A percentile compares a stretch with the other conserved stretches of the same genome.
Conservation (phyloP, 2,797 vertebrate genomes). For the Vultur gryphus region DNA sequence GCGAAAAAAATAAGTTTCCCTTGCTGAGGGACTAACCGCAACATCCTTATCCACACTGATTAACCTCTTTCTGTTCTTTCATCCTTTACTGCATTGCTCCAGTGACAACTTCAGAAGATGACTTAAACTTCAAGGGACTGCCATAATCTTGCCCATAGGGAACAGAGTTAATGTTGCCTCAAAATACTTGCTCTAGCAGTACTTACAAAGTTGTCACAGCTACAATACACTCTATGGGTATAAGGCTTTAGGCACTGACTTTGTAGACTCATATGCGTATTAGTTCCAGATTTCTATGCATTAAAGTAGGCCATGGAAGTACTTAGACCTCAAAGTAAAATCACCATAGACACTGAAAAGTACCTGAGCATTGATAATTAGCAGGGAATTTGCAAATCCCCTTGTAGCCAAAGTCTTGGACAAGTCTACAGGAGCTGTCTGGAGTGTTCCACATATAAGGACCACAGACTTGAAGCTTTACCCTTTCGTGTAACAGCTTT, state of each 20-base stretch:
- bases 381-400: background rate
- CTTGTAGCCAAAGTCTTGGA: background rate
- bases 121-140: background rate
- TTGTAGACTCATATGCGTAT: background rate
- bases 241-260: background rate
- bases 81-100: background rate
- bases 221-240: background rate
- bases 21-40: background rate
- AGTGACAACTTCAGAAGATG: background rate
- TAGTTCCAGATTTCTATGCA: background rate
- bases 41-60: background rate
- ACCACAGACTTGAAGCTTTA: background rate
- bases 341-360: background rate
- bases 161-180: background rate
- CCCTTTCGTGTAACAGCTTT: background rate
- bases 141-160: background rate
- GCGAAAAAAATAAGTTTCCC: background rate
- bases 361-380: background rate
- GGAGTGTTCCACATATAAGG: background rate
- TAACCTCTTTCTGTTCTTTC: background rate
- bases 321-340: background rate
- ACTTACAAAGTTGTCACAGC: background rate
- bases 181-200: background rate
- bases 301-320: background rate
- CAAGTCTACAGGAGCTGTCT: background rate